These are phyloP conservation scores for Xerus inauris DNA, from an alignment of 2,113 vertebrate species.

Conservation along the genomic window DNA sequence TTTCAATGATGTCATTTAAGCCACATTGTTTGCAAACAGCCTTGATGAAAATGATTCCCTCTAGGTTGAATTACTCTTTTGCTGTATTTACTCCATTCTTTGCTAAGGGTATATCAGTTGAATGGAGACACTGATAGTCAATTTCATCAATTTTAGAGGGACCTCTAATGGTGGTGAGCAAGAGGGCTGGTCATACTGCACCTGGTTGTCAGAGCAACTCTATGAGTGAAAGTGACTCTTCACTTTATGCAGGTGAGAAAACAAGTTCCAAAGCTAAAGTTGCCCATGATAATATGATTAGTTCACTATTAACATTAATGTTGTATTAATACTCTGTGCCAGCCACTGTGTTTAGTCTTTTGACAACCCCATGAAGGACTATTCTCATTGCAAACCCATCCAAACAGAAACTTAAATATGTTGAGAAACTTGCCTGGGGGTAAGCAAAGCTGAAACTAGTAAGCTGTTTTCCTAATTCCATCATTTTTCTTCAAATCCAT, in stretches of 20 bases:
- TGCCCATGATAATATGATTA: neutral
- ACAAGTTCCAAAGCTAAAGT: neutral
- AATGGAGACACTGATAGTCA: neutral
- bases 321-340: neutral
- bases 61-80: neutral
- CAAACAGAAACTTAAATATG: constrained; percentile 53
- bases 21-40: neutral
- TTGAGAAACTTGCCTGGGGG: constrained; percentile 37
- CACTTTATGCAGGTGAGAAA: neutral
- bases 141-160: neutral
- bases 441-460: constrained; percentile 17
- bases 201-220: neutral
- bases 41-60: neutral
- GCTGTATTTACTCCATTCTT: neutral
- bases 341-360: constrained; percentile 20
- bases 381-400: constrained; percentile 43
- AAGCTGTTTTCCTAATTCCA: neutral
- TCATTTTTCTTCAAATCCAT: constrained; percentile 14
- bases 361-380: neutral
- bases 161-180: no score
- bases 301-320: constrained; percentile 34
- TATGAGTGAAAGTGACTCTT: neutral
- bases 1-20: neutral
- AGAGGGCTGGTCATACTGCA: neutral
- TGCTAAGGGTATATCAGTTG: neutral